These are phyloP conservation scores for Peromyscus melanophrys DNA, from an alignment of 2,797 vertebrate genomes.

Conservation along the genomic window DNA sequence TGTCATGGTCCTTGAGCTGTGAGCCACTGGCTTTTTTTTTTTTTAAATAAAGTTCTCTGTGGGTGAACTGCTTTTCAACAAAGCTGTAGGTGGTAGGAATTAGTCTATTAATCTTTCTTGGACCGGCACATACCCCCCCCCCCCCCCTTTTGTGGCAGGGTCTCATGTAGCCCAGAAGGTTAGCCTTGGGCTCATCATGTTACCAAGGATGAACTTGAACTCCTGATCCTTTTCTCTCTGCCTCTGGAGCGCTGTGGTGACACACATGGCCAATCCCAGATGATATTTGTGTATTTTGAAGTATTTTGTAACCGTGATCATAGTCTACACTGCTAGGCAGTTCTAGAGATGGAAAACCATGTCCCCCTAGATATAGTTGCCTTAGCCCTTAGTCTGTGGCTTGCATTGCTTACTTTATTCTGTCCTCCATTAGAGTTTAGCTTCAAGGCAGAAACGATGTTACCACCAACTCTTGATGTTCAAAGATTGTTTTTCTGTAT, in stretches of 20 bases:
- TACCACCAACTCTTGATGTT: background rate
- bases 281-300: background rate
- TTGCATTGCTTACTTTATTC: background rate
- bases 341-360: background rate
- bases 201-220: background rate
- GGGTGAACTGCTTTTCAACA: background rate
- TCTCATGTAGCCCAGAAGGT: background rate
- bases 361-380: background rate
- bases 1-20: constrained; percentile 75
- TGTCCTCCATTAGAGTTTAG: background rate
- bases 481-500: background rate
- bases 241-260: background rate
- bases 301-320: background rate
- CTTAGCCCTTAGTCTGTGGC: background rate
- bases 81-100: background rate
- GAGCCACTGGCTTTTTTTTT: constrained; percentile 47
- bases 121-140: no score
- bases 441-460: background rate
- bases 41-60: background rate
- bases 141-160: background rate
- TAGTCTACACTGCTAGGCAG: background rate
- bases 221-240: background rate
- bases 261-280: background rate
- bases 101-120: background rate
- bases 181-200: background rate